Evolutionary conservation across 2,888 invertebrate species (phyloP), one percentile per base, ranked within the genome.

Genomic region (Diloba caeruleocephala): DNA sequence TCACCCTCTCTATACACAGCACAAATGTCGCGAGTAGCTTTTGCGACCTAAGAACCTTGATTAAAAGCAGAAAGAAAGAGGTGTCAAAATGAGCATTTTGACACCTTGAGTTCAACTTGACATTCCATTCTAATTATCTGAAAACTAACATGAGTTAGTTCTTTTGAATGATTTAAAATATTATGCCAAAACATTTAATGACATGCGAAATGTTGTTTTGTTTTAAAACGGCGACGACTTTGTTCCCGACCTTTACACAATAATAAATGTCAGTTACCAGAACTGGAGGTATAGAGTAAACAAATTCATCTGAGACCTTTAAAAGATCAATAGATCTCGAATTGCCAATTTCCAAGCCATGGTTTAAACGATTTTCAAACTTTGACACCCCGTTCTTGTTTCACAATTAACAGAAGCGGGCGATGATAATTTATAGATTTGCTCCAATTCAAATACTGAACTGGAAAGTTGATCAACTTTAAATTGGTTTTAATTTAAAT

Each of bases 371-470:
- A 65, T 14, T 37, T 37, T 39, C 41, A 48, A 67, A 67, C 51
- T 67, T 61, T 36, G 50, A 33, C 54, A 46, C 23, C 23, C 4
- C 14, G 38, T 13, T 28, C 25, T 45, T 39, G 23, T 51, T 33
- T 48, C 48, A 64, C 51, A 61, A 67, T 67, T 44, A 67, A 61
- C 34, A 43, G 44, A 42, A 57, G 67, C 46, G 61, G 48, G 67
- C 64, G 67, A 68, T 51, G 51, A 58, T 63, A 68, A 69, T 63
- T 66, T 66, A 68, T 66, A 66, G 66, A 66, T 66, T 68, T 68
- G 44, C 58, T 58, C 31, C 59, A 63, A 45, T 54, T 61, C 43
- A 50, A 68, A 66, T 66, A 58, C 57, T 49, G 32, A 14, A 31
- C 34, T 52, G 9, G 36, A 51, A 68, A 51, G 34, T 45, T 46